phyloP scores from a whole-genome alignment of 2,113 vertebrate genomes.

The Fulica atra region DNA sequence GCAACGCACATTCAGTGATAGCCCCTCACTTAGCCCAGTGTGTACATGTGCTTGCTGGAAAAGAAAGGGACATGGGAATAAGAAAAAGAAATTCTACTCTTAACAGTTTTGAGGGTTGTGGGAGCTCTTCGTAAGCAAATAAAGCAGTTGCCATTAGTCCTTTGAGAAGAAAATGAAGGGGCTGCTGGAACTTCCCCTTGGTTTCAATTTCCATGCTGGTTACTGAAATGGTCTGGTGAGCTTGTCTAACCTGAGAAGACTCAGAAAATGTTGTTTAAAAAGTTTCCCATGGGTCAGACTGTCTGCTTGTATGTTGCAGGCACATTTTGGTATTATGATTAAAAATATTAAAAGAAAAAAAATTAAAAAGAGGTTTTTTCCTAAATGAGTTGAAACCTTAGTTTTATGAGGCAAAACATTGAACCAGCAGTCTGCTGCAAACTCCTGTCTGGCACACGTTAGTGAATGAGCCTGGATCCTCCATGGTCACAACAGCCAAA shows the following conservation, averaged over 20 bases:
- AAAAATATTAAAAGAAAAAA: neutral
- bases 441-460: neutral
- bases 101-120: neutral
- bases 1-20: neutral
- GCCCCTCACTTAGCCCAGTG: neutral
- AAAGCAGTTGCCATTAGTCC: neutral
- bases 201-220: neutral
- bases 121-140: neutral
- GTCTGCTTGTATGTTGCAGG: neutral
- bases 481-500: neutral
- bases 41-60: accelerated
- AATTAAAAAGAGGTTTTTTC: neutral
- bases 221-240: neutral
- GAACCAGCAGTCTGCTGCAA: neutral
- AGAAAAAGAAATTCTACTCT: neutral
- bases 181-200: neutral
- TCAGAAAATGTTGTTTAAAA: neutral
- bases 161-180: neutral
- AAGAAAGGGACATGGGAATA: neutral
- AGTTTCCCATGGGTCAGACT: neutral
- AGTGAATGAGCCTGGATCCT: neutral
- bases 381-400: neutral
- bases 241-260: neutral
- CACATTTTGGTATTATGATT: neutral
- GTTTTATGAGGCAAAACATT: neutral